Conservation (phyloP, 2,888 invertebrate species). For the Cerastoderma edule region DNA sequence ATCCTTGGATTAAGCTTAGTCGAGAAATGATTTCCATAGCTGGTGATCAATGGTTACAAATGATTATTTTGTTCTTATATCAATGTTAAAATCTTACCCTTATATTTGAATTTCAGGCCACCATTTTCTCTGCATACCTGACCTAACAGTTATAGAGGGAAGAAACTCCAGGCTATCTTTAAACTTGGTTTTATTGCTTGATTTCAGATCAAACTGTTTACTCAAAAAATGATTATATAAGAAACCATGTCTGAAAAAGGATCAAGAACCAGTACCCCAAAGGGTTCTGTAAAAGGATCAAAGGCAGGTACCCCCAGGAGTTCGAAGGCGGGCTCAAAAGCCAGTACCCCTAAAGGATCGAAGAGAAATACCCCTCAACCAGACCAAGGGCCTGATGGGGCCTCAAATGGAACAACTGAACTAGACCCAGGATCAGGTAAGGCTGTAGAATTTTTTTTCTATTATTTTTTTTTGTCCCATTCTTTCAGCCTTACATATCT, state of each 20-base stretch:
- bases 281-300: constrained; percentile 64
- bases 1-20: too few relatives aligned
- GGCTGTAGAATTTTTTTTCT: too few relatives aligned
- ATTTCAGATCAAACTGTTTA: background rate
- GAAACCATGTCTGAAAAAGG: constrained; percentile 71
- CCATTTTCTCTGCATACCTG: too few relatives aligned
- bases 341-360: constrained; percentile 74
- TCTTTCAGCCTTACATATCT: too few relatives aligned
- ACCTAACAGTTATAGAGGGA: too few relatives aligned
- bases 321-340: constrained; percentile 68
- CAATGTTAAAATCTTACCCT: background rate
- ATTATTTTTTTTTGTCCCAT: too few relatives aligned
- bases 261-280: constrained; percentile 63
- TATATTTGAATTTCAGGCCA: background rate
- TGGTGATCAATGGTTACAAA: too few relatives aligned
- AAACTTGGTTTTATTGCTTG: background rate
- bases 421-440: constrained; percentile 48
- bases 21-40: too few relatives aligned
- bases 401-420: constrained; percentile 58
- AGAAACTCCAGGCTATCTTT: too few relatives aligned
- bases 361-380: constrained; percentile 70
- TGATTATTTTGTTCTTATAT: background rate
- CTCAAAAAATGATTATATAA: background rate
- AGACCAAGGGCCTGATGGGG: constrained; percentile 43
- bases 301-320: constrained; percentile 55